A percentile compares a stretch with the other conserved stretches of the same genome.
phyloP scores from a whole-genome alignment of 2,888 invertebrate species.

The Hydriomena furcata region DNA sequence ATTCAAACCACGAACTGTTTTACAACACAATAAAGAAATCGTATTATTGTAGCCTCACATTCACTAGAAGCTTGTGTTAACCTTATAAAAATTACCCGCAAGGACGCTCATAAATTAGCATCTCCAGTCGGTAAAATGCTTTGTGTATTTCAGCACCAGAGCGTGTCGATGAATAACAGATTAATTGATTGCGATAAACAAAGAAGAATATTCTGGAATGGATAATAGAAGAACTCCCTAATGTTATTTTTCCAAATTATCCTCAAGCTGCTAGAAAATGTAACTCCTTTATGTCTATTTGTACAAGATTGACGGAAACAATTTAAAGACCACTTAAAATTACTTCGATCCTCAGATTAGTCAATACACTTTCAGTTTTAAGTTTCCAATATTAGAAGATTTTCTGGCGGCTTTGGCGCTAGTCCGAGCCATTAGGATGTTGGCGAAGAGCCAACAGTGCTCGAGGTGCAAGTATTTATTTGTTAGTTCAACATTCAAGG shows the following conservation, averaged over 20 bases:
- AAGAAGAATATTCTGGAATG: slow-evolving; percentile 7
- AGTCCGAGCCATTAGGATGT: slow-evolving; percentile 75
- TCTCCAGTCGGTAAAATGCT: slow-evolving; percentile 17
- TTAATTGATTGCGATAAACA: slow-evolving; percentile 20
- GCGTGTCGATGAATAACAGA: slow-evolving; percentile 26
- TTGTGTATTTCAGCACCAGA: slow-evolving; percentile 23
- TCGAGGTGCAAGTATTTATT: slow-evolving; percentile 76
- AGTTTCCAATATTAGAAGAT: slow-evolving; percentile 71
- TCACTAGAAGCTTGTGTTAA: slow-evolving; percentile 22
- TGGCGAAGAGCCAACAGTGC: slow-evolving; percentile 66
- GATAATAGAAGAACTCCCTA: not conserved
- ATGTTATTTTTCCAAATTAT: not conserved
- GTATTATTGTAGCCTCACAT: slow-evolving; percentile 23
- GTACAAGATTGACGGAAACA: too few relatives aligned
- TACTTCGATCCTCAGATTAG: slow-evolving; percentile 45
- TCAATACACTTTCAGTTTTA: slow-evolving; percentile 66
- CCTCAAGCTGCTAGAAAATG: not conserved
- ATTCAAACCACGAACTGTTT: slow-evolving; percentile 41
- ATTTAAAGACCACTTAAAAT: slow-evolving; percentile 1
- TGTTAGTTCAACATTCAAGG: slow-evolving; percentile 79
- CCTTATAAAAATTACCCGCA: slow-evolving; percentile 27
- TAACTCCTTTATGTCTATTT: too few relatives aligned
- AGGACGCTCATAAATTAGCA: slow-evolving; percentile 25
- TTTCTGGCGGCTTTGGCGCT: slow-evolving; percentile 72
- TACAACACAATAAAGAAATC: slow-evolving; percentile 31